Evolutionary conservation across 2,797 vertebrate species (phyloP), one percentile per base, ranked within the genome.

Genomic region (Leuciscus waleckii): DNA sequence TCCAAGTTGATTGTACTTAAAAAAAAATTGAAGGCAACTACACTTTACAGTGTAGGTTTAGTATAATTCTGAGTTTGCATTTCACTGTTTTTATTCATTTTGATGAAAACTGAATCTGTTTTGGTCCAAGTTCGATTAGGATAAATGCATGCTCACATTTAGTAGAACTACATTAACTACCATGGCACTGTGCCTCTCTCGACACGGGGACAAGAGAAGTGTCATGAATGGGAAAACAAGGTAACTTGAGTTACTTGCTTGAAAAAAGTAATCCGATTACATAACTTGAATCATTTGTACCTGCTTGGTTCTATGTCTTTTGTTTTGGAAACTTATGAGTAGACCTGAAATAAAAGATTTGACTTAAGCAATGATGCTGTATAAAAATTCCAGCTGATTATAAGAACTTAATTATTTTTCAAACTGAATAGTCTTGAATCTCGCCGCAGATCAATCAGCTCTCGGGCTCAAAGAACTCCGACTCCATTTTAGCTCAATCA

Each of bases 401-500:
- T 92, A 94, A 94, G 94, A 94, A 94, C 94, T 94, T 97, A 95
- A 97, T 97, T 97, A 96, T 97, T 97, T 95, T 93, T 95, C 93
- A 94, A 96, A 95, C 94, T 92, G 94, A 96, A 97, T 95, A 95
- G 94, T 95, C 94, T 92, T 90, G 93, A 96, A 97, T 97, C 95
- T 93, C 95, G 94, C 95, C 95, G 92, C 96, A 96, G 94, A 98
- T 98, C 97, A 97, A 98, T 98, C 95, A 93, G 91, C 90, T 93
- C 95, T 95, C 92, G 84, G 80, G 90, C 93, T 93, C 94, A 95
- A 95, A 96, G 95, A 96, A 96, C 95, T 95, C 94, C 92, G 95
- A 97, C 96, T 98, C 96, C 95, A 98, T 97, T 95, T 95, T 93
- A 95, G 96, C 96, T 97, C 96, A 97, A 97, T 98, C 95, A 97